phyloP scores from a whole-genome alignment of 2,888 invertebrate genomes.

The Junonia oenone region DNA sequence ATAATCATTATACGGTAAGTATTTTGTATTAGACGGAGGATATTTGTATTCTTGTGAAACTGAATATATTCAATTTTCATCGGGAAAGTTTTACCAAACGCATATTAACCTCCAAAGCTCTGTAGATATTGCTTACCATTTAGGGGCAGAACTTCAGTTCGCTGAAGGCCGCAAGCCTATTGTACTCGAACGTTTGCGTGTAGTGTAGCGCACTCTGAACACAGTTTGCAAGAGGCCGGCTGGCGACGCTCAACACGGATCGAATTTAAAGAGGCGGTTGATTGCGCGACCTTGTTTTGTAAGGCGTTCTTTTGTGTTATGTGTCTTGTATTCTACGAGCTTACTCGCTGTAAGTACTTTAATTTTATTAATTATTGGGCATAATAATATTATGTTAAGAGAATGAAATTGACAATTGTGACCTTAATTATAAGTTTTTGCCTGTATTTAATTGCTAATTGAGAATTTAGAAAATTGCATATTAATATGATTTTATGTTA shows the following conservation, averaged over 20 bases:
- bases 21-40: conserved; percentile 43
- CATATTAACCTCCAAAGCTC: conserved; percentile 25
- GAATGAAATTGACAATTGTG: neutral
- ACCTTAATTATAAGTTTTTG: neutral
- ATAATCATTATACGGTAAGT: conserved; percentile 49
- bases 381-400: neutral
- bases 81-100: conserved; percentile 10
- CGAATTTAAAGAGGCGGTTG: conserved; percentile 25
- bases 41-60: conserved; percentile 25
- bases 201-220: conserved; percentile 40
- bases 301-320: conserved; percentile 19
- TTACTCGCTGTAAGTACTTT: neutral
- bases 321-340: neutral
- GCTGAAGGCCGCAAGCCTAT: conserved; percentile 21
- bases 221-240: conserved; percentile 32
- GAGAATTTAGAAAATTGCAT: too few relatives aligned
- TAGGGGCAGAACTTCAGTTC: conserved; percentile 22
- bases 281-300: conserved; percentile 32
- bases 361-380: neutral
- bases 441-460: too few relatives aligned
- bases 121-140: conserved; percentile 33
- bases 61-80: conserved; percentile 12
- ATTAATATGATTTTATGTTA: neutral
- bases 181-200: conserved; percentile 31
- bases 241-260: conserved; percentile 33